Evolutionary conservation across 2,888 invertebrate species (phyloP).

Genomic region (Drosophila borborema): DNA sequence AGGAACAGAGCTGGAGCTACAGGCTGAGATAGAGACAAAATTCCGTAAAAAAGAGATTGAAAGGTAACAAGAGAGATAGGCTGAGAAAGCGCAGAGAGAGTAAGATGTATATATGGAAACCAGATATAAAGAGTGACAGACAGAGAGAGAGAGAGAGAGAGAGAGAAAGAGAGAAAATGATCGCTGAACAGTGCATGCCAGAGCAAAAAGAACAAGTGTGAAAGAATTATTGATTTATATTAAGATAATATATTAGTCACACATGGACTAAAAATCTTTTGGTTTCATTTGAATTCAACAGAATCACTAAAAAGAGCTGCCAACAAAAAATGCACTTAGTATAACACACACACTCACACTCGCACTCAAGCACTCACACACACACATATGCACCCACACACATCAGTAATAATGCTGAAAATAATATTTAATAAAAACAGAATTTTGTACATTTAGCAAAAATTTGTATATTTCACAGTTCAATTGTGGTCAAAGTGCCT

Average conservation of each 20-base stretch:
- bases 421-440: too few relatives aligned
- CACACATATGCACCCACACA: background rate
- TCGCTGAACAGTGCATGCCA: too few relatives aligned
- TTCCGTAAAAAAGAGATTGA: background rate
- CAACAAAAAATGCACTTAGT: too few relatives aligned
- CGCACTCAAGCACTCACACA: background rate
- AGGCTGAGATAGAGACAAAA: background rate
- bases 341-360: background rate
- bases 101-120: too few relatives aligned
- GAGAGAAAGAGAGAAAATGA: background rate
- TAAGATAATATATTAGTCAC: background rate
- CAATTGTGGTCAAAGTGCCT: background rate
- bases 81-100: too few relatives aligned
- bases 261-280: background rate
- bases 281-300: background rate
- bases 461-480: background rate
- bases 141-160: background rate
- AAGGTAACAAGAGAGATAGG: background rate
- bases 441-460: background rate
- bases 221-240: background rate
- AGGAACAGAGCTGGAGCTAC: background rate
- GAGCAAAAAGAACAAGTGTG: background rate
- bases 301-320: background rate
- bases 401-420: background rate
- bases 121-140: background rate